Evolutionary conservation across 1,140 invertebrate species (phyloP), one percentile per base, ranked within the genome.

Genomic region (Ooceraea biroi): DNA sequence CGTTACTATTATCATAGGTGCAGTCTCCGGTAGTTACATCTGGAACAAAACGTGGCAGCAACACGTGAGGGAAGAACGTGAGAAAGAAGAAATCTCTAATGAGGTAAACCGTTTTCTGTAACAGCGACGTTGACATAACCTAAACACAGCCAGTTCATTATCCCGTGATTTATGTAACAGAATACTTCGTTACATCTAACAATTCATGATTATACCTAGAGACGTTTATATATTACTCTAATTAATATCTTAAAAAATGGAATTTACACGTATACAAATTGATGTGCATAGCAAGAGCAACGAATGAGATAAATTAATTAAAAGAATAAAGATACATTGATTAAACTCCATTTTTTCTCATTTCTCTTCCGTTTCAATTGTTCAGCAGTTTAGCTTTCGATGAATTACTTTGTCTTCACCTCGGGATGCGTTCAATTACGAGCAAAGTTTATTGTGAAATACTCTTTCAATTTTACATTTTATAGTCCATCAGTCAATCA

Each of bases 21-120:
- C 0, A n/a, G 0, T 27, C 12, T 41, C 17, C 0, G 82, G 85
- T 50, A 46, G 63, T 30, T 90, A 83, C 19, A 57, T 69, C 30
- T 91, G 87, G 88, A 78, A 63, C 30, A 30, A 22, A 8, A 8
- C 58, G 3, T 66, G 76, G 3, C 46, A 55, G 12, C 7, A 80
- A 36, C 27, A 80, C n/a, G 0, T 25, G 7, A 48, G 57, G 58
- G 55, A 83, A 22, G 52, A 48, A 80, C 12, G 27, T 61, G 46
- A 1, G 8, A 11, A 41, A 19, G 19, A 66, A 36, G 1, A 30
- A 1, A 12, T 30, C 0, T 60, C 44, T 71, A 83, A 85, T 66
- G 65, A 80, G 48, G 85, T 87, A 25, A 44, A 19, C 36, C 1
- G 2, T 3, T 58, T 44, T 4, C n/a, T 25, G 19, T 30, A 25